phyloP scores from a whole-genome alignment of 2,888 invertebrate genomes.

The Clepsis dumicolana region DNA sequence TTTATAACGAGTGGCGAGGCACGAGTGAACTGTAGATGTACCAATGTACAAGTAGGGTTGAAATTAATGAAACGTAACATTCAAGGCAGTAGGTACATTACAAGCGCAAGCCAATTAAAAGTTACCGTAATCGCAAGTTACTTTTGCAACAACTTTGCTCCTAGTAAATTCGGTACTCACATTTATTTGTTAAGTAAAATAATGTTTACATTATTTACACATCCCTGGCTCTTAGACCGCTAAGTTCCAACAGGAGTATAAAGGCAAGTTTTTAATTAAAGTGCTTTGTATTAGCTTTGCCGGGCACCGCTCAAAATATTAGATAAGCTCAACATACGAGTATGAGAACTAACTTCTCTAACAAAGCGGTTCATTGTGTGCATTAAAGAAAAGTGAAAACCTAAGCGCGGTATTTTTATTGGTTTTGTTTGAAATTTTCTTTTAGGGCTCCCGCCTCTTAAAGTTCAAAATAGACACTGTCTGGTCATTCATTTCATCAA shows the following conservation, averaged over 20 bases:
- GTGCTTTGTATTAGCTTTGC: slow-evolving; percentile 52
- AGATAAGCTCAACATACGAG: slow-evolving; percentile 39
- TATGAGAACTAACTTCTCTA: slow-evolving; percentile 17
- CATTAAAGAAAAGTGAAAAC: neutral
- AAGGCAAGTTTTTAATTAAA: slow-evolving; percentile 78
- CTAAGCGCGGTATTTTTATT: neutral
- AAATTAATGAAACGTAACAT: slow-evolving; percentile 17
- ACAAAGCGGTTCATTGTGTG: slow-evolving; percentile 12
- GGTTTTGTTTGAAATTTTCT: neutral
- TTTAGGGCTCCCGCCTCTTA: neutral
- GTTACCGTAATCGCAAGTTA: neutral
- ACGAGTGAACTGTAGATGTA: slow-evolving; percentile 63
- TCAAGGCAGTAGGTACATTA: neutral
- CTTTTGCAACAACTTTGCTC: neutral
- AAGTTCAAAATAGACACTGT: neutral
- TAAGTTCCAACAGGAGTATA: slow-evolving; percentile 54
- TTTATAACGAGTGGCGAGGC: slow-evolving; percentile 69
- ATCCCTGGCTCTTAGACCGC: slow-evolving; percentile 30
- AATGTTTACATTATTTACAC: slow-evolving; percentile 13
- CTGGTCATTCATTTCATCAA: neutral
- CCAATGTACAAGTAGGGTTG: slow-evolving; percentile 43
- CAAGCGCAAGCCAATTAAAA: neutral
- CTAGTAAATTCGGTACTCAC: neutral
- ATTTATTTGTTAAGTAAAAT: neutral
- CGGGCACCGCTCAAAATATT: slow-evolving; percentile 40